Percentiles rank a stretch among this genome's conserved stretches.
phyloP scores from a whole-genome alignment of 2,797 vertebrate genomes.

The Amniataba percoides region DNA sequence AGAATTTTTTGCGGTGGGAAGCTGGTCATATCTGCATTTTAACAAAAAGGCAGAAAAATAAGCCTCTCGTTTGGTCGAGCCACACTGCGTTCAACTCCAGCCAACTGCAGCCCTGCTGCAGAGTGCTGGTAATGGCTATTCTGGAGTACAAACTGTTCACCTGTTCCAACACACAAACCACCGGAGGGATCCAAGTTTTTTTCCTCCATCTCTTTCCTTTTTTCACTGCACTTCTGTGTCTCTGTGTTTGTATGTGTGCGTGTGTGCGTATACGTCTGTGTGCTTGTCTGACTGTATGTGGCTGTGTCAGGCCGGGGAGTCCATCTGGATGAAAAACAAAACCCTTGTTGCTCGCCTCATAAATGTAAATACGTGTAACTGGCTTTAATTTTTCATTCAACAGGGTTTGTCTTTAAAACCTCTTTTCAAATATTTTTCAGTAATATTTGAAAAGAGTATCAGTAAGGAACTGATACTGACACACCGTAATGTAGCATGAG shows the following conservation, averaged over 20 bases:
- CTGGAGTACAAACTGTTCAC: slow-evolving; percentile 91
- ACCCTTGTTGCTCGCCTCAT: slow-evolving; percentile 81
- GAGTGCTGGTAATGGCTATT: slow-evolving; percentile 91
- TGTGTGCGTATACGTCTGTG: slow-evolving; percentile 35
- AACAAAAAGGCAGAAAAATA: slow-evolving; percentile 82
- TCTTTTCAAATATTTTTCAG: slow-evolving; percentile 68
- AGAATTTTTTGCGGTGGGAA: slow-evolving; percentile 74
- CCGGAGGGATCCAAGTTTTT: slow-evolving; percentile 86
- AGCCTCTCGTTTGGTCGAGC: slow-evolving; percentile 88
- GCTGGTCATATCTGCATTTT: slow-evolving; percentile 85
- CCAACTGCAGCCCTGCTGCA: slow-evolving; percentile 90
- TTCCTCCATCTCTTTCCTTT: slow-evolving; percentile 73
- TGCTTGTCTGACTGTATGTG: slow-evolving; percentile 64
- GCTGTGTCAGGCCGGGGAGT: slow-evolving; percentile 82
- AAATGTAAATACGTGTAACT: slow-evolving; percentile 88
- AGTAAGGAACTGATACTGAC: slow-evolving; percentile 45
- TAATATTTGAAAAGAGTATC: too few relatives aligned
- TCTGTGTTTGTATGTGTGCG: slow-evolving; percentile 39
- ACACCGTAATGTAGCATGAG: slow-evolving; percentile 20
- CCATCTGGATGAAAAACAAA: slow-evolving; percentile 89
- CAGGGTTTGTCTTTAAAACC: slow-evolving; percentile 75
- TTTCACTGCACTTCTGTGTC: slow-evolving; percentile 74
- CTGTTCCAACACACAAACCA: slow-evolving; percentile 91
- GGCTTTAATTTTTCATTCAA: slow-evolving; percentile 83
- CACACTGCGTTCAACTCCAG: slow-evolving; percentile 84